These are phyloP conservation scores for Fistularia commersonii DNA, from an alignment of 2,797 vertebrate species.

Conservation along the genomic window DNA sequence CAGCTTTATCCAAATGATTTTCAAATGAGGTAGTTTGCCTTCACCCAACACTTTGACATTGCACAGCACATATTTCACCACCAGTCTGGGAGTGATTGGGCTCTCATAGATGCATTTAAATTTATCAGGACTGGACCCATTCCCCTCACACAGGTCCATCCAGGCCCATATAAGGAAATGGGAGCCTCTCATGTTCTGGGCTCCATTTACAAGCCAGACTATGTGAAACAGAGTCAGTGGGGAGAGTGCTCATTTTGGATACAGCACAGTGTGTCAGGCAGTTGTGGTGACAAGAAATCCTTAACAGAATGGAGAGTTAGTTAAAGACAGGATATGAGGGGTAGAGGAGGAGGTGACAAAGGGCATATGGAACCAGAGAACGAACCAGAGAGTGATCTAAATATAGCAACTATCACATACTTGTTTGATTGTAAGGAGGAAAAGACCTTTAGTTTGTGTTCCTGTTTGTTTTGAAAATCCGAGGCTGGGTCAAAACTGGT, in stretches of 20 bases:
- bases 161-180: constrained; percentile 68
- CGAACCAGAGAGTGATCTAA: constrained; percentile 42
- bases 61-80: constrained; percentile 5
- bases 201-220: constrained; percentile 44
- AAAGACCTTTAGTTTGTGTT: constrained; percentile 51
- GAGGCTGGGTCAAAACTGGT: neutral
- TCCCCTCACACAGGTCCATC: constrained; percentile 46
- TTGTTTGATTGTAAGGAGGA: constrained; percentile 74
- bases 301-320: constrained; percentile 19
- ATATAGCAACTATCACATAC: constrained; percentile 72
- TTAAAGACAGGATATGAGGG: constrained; percentile 1
- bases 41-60: constrained; percentile 6
- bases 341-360: constrained; percentile 10
- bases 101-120: constrained; percentile 15
- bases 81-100: constrained; percentile 12
- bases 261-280: constrained; percentile 3
- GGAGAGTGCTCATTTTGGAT: constrained; percentile 15
- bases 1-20: constrained; percentile 10
- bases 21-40: constrained; percentile 3
- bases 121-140: constrained; percentile 39
- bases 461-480: constrained; percentile 42
- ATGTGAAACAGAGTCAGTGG: constrained; percentile 37
- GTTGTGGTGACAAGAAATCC: constrained; percentile 12
- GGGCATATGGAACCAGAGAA: constrained; percentile 9
- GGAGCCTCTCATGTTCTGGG: constrained; percentile 43